Conservation (phyloP, 2,113 vertebrate genomes). For the Gulo gulo region DNA sequence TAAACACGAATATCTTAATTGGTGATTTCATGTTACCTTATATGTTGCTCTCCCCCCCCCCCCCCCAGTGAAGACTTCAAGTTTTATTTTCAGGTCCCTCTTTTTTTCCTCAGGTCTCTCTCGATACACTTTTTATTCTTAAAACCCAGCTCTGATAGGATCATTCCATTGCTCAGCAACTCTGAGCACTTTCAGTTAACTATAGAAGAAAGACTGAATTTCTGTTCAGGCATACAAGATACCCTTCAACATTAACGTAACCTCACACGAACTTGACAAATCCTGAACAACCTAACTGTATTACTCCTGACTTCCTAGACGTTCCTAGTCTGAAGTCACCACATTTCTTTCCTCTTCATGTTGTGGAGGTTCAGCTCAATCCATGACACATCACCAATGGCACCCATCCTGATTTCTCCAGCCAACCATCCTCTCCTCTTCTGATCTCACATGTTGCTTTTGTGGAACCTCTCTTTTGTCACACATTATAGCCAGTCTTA, state of each 20-base stretch:
- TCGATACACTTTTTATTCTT: neutral
- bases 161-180: neutral
- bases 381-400: accelerated
- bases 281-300: neutral
- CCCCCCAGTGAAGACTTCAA: neutral
- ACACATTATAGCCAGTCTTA: neutral
- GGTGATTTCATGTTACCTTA: neutral
- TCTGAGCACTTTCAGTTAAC: neutral
- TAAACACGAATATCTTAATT: neutral
- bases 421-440: neutral
- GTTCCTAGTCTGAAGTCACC: neutral
- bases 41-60: neutral
- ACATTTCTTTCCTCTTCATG: neutral
- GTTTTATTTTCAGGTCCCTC: neutral
- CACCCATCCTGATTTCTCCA: neutral
- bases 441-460: neutral
- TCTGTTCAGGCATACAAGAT: neutral
- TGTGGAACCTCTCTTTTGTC: neutral
- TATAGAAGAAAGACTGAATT: neutral
- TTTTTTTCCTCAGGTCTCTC: neutral
- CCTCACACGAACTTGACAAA: neutral
- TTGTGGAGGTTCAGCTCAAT: neutral
- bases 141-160: neutral
- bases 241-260: neutral
- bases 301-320: neutral